Percentiles rank a stretch among this genome's conserved stretches.
Evolutionary conservation across 2,888 invertebrate species (phyloP).

Genomic region (Alentia gelatinosa): DNA sequence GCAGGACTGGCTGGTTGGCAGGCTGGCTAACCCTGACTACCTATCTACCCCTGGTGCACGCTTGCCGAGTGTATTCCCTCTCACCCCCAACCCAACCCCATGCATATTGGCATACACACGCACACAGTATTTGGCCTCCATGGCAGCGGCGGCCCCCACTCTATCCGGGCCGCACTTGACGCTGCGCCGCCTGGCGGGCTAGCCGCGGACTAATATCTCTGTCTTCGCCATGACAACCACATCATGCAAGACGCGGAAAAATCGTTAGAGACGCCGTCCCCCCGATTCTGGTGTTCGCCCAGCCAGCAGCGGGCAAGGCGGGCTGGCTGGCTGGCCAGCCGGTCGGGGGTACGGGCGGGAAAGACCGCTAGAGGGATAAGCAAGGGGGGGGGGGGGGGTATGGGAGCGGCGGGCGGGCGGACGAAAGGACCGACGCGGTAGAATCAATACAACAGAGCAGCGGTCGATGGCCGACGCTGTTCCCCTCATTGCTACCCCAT

Average conservation of each 20-base stretch:
- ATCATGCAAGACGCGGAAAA: constrained; percentile 33
- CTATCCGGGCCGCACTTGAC: neutral
- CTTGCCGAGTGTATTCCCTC: neutral
- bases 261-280: neutral
- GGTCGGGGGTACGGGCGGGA: neutral
- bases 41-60: neutral
- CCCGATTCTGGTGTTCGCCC: neutral
- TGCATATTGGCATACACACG: no score
- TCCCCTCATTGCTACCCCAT: neutral
- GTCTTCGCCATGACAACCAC: constrained; percentile 43
- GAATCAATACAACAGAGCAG: constrained; percentile 5
- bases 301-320: neutral
- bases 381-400: neutral
- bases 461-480: constrained; percentile 1
- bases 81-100: neutral
- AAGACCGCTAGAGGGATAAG: neutral
- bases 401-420: neutral
- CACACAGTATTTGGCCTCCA: neutral
- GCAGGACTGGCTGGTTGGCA: no score
- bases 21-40: no score
- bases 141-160: neutral
- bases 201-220: constrained; percentile 9
- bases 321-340: neutral
- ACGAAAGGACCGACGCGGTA: neutral
- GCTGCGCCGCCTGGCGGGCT: neutral